Base-by-base conservation (phyloP, 2,888 invertebrate species). In the Ecliptopera silaceata region DNA sequence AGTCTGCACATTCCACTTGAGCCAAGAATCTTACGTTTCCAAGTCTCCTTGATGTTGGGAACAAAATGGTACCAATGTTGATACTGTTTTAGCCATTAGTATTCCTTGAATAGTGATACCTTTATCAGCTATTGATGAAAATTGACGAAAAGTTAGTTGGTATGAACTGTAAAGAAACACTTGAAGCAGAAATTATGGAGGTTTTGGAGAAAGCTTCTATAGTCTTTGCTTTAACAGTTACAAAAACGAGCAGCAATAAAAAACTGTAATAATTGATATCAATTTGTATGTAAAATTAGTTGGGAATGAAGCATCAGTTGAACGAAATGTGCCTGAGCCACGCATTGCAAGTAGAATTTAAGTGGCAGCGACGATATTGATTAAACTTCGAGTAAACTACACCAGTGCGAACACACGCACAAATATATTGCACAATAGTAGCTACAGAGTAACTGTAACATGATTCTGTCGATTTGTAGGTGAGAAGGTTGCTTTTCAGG, bases 1-100 rank as follows among this genome's bases (percentile, higher is more conserved):
- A 32, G 32, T n/a, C 68, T 64, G 64, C 56, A 64, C 64, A 65
- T 61, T 66, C 58, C 53, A 49, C 53, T 53, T 41, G 42, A 43
- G 48, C 18, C 47, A 22, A 31, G 47, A 51, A 47, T 26, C 52
- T 53, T 53, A 32, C 45, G 52, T 29, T 22, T 26, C 29, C 44
- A 31, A 45, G 44, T 51, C 29, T 41, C 39, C 18, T 54, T 38
- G 18, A 50, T 26, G 44, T 13, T 31, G 31, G 39, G 13, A 13
- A 26, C 12, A 20, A 3, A 39, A 36, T n/a, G 10, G 22, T 15
- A 43, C 38, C 3, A 11, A 44, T 44, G 15, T 6, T 8, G 12
- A 12, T 12, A 15, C 15, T 36, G 34, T 54, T 46, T 47, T 43
- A 47, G n/a, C n/a, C n/a, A n/a, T n/a, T n/a, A n/a, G n/a, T n/a